These are phyloP conservation scores for Lordiphosa stackelbergi DNA, from an alignment of 1,140 invertebrate genomes.

Conservation along the genomic window DNA sequence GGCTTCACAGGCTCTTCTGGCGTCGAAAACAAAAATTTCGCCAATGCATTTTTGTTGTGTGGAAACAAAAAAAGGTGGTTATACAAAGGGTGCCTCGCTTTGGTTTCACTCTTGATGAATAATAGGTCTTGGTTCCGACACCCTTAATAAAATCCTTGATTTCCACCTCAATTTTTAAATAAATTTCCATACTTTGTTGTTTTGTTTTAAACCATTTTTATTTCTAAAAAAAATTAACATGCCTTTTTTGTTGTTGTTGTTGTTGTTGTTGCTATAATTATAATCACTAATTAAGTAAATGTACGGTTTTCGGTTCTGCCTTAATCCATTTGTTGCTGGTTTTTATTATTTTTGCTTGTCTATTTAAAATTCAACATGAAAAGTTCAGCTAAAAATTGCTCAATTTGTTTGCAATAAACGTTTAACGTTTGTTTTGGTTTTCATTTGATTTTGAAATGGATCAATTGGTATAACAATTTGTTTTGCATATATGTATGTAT, in stretches of 20 bases:
- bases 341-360: conserved; percentile 33
- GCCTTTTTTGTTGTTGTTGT: conserved; percentile 62
- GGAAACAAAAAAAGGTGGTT: too few relatives aligned
- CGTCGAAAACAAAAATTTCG: too few relatives aligned
- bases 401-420: conserved; percentile 58
- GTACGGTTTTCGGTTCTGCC: conserved; percentile 45
- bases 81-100: too few relatives aligned
- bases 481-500: background rate
- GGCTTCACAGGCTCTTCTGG: too few relatives aligned
- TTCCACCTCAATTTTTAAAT: too few relatives aligned
- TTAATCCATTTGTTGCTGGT: conserved; percentile 51
- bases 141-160: too few relatives aligned
- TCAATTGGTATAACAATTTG: conserved; percentile 31
- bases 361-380: conserved; percentile 65
- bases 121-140: too few relatives aligned
- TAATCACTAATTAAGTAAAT: conserved; percentile 74
- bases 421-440: conserved; percentile 51
- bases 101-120: too few relatives aligned
- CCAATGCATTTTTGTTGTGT: too few relatives aligned
- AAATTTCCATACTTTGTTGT: too few relatives aligned
- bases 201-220: conserved; percentile 71
- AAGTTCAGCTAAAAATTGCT: conserved; percentile 69
- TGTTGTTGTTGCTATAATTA: conserved; percentile 51
- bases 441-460: conserved; percentile 51
- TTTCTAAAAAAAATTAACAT: conserved; percentile 75